Conservation (phyloP, 2,888 invertebrate species). For the Mythimna albipuncta region DNA sequence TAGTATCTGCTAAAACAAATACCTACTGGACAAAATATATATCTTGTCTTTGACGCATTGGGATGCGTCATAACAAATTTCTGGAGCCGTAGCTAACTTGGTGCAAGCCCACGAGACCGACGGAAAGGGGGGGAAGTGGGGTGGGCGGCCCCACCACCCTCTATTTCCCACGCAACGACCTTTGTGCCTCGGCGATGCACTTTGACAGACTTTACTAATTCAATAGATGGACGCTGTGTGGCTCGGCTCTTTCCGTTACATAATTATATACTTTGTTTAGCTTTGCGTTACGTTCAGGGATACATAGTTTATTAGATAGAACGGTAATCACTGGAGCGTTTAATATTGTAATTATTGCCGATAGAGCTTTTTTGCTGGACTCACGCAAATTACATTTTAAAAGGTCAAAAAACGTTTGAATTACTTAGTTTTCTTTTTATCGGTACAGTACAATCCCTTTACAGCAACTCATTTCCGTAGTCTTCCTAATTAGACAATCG, state of each 20-base stretch:
- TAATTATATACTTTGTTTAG: constrained; percentile 71
- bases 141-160: constrained; percentile 72
- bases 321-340: constrained; percentile 28
- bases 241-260: constrained; percentile 78
- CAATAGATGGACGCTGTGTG: constrained; percentile 88
- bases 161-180: constrained; percentile 90
- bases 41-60: constrained; percentile 66
- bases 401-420: constrained; percentile 4
- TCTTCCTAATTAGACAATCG: neutral
- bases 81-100: constrained; percentile 85
- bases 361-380: constrained; percentile 18
- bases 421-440: neutral
- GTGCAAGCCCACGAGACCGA: constrained; percentile 82
- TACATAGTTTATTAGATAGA: constrained; percentile 18
- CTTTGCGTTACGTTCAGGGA: constrained; percentile 39
- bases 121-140: constrained; percentile 55
- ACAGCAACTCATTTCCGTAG: neutral
- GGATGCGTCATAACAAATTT: constrained; percentile 90
- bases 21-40: constrained; percentile 75
- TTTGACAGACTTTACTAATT: constrained; percentile 91
- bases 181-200: constrained; percentile 90
- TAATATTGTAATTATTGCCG: constrained; percentile 38
- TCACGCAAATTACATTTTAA: constrained; percentile 6
- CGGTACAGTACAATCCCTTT: neutral
- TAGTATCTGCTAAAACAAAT: neutral